Evolutionary conservation across 2,113 vertebrate species (phyloP).

Genomic region (Pterophyllum scalare): DNA sequence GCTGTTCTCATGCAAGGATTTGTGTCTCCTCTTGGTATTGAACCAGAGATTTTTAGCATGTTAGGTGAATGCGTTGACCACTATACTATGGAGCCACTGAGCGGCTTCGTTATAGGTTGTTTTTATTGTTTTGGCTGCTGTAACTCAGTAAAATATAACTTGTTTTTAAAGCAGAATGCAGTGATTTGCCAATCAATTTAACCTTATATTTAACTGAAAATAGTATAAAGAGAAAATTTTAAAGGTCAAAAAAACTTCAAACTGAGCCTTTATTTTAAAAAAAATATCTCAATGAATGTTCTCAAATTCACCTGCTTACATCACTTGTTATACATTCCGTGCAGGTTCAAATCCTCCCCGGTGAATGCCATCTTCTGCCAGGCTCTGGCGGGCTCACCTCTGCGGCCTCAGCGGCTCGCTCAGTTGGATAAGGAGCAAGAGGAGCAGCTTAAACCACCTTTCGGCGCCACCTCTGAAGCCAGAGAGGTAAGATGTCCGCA

Average conservation of each 20-base stretch:
- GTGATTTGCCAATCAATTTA: background rate
- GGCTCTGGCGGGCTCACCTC: constrained; percentile 91
- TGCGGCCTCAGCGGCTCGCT: constrained; percentile 88
- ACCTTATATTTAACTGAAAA: background rate
- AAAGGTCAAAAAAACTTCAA: background rate
- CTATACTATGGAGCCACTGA: background rate
- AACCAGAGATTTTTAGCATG: background rate
- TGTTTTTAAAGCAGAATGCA: background rate
- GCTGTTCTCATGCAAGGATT: background rate
- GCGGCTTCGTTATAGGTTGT: background rate
- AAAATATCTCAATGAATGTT: background rate
- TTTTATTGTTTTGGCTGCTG: background rate
- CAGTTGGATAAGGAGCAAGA: constrained; percentile 91
- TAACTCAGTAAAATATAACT: background rate
- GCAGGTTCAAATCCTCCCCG: constrained; percentile 91
- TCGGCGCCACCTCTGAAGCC: constrained; percentile 83
- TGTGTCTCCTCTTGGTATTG: background rate
- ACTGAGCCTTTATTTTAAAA: background rate
- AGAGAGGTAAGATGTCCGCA: constrained; percentile 75
- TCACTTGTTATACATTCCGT: background rate
- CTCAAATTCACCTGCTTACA: background rate
- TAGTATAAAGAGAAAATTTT: background rate
- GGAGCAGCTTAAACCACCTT: constrained; percentile 88
- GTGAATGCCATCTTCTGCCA: constrained; percentile 98
- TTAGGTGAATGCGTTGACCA: background rate